A percentile compares a stretch with the other conserved stretches of the same genome.
Conservation (phyloP, 2,888 invertebrate species). For the Meliscaeva auricollis region DNA sequence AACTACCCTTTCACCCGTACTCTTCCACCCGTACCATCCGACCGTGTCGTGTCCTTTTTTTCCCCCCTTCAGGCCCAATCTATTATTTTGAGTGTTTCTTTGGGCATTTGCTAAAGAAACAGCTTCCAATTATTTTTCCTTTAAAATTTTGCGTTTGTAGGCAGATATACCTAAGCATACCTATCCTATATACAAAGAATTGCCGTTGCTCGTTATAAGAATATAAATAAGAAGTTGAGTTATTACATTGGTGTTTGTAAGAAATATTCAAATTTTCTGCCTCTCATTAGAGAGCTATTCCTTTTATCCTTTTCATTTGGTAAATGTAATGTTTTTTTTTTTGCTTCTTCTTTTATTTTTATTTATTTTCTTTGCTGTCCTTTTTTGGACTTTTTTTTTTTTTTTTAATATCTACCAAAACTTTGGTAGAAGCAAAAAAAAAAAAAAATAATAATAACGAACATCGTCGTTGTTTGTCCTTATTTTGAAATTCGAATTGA, state of each 20-base stretch:
- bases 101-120: constrained; percentile 18
- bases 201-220: constrained; percentile 11
- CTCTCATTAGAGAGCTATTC: constrained; percentile 31
- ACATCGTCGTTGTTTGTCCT: constrained; percentile 54
- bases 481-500: constrained; percentile 52
- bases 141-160: constrained; percentile 48
- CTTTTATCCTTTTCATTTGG: constrained; percentile 23
- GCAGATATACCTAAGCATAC: constrained; percentile 21
- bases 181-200: background rate
- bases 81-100: constrained; percentile 1
- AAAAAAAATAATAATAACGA: constrained; percentile 28
- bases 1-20: background rate
- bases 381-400: constrained; percentile 2
- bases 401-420: background rate
- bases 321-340: constrained; percentile 3
- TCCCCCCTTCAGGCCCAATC: background rate
- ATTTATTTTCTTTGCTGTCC: constrained; percentile 2
- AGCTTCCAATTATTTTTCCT: constrained; percentile 68
- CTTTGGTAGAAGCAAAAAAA: constrained; percentile 20
- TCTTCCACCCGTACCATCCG: background rate
- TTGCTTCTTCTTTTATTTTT: constrained; percentile 9
- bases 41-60: no score
- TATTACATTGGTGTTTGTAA: constrained; percentile 71
- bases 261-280: constrained; percentile 71
- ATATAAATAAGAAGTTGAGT: constrained; percentile 71